Evolutionary conservation across 2,113 vertebrate species (phyloP).

Genomic region (Psammodynastes pulverulentus): DNA sequence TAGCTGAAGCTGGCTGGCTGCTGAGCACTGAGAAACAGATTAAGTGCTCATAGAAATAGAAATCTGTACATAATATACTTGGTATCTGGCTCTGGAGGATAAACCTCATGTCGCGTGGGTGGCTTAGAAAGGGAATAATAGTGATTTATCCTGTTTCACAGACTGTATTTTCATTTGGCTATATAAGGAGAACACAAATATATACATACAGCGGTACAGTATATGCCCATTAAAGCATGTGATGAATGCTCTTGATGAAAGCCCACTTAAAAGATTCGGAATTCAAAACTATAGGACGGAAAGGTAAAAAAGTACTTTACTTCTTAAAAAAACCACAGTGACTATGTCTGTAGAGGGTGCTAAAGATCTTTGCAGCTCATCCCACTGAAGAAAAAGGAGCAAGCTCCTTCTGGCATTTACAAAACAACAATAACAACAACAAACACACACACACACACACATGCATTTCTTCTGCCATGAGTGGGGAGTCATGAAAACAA

Average conservation of each 20-base stretch:
- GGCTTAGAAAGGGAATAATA: conserved; percentile 27
- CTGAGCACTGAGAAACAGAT: conserved; percentile 38
- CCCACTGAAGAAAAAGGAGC: not conserved
- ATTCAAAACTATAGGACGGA: conserved; percentile 5
- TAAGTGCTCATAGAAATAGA: conserved; percentile 17
- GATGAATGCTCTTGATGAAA: conserved; percentile 67
- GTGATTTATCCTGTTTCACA: conserved; percentile 46
- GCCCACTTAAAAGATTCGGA: conserved; percentile 33
- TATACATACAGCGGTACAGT: conserved; percentile 31
- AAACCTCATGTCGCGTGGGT: conserved; percentile 31
- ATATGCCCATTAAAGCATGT: conserved; percentile 43
- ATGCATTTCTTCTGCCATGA: not conserved
- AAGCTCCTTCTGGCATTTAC: not conserved
- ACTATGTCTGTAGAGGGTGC: conserved; percentile 58
- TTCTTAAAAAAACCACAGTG: not conserved
- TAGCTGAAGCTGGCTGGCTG: conserved; percentile 27
- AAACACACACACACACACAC: not conserved
- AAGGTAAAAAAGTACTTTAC: fast-evolving
- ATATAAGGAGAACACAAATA: conserved; percentile 38
- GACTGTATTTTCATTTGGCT: conserved; percentile 22
- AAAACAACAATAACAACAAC: conserved; percentile 7
- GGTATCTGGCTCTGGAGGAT: not conserved
- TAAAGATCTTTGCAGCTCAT: conserved; percentile 55
- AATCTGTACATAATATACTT: conserved; percentile 30
- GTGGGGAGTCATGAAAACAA: not conserved